These are phyloP conservation scores for Bombus huntii DNA, from an alignment of 1,140 invertebrate species.

Conservation along the genomic window DNA sequence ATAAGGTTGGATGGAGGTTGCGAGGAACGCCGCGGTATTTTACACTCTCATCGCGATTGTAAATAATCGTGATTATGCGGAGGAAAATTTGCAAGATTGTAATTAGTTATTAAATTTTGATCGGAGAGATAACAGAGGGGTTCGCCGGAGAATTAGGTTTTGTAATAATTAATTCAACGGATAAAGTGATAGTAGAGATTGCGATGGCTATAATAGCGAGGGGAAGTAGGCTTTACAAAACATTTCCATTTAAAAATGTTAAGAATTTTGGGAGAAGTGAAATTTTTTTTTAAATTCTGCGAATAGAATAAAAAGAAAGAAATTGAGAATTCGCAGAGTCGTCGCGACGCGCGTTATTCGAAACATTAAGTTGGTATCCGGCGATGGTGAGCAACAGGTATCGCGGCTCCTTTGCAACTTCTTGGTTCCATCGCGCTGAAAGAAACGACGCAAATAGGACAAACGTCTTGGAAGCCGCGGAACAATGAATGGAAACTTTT, in stretches of 20 bases:
- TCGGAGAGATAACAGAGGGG: neutral
- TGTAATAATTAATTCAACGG: no score
- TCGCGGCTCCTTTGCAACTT: constrained; percentile 64
- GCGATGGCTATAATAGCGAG: no score
- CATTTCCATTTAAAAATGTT: neutral
- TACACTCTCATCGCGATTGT: neutral
- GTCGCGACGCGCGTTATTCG: constrained; percentile 15
- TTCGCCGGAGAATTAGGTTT: neutral
- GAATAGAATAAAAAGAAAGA: neutral
- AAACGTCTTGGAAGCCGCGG: constrained; percentile 48
- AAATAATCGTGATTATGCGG: neutral
- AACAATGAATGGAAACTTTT: constrained; percentile 72
- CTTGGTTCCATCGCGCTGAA: constrained; percentile 60
- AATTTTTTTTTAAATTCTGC: neutral
- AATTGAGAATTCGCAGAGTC: neutral
- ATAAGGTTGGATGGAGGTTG: neutral
- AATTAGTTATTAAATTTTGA: neutral
- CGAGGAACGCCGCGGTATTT: neutral
- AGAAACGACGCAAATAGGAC: constrained; percentile 66
- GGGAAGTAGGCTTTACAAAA: neutral
- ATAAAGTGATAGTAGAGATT: no score
- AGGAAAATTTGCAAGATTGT: no score
- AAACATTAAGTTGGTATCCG: constrained; percentile 66
- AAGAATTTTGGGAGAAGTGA: neutral
- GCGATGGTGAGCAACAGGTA: constrained; percentile 67